Evolutionary conservation across 2,797 vertebrate genomes (phyloP).

Genomic region (Ciconia nigra): DNA sequence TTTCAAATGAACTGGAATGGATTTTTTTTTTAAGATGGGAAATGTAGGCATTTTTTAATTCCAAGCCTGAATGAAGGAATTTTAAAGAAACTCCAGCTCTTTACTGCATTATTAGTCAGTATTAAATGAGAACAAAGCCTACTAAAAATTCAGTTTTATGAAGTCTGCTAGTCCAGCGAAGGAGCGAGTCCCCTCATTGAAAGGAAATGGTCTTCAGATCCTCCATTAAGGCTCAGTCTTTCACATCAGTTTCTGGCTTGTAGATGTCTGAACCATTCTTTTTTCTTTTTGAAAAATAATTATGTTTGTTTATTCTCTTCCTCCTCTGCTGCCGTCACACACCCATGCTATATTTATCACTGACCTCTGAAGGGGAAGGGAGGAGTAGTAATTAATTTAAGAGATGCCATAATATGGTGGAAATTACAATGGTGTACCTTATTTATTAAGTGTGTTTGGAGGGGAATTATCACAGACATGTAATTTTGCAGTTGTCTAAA

Average conservation of each 20-base stretch:
- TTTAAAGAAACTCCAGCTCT: neutral
- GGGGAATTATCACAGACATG: neutral
- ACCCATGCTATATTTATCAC: neutral
- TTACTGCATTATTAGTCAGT: neutral
- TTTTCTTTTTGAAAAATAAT: neutral
- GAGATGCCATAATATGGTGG: neutral
- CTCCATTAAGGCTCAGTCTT: neutral
- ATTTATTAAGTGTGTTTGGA: neutral
- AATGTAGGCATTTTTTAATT: neutral
- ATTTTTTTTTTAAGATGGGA: neutral
- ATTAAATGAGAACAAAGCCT: neutral
- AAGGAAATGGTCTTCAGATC: neutral
- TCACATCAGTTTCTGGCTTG: neutral
- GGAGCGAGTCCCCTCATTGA: neutral
- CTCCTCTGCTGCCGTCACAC: neutral
- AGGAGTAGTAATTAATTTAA: neutral
- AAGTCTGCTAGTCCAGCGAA: neutral
- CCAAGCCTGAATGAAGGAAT: neutral
- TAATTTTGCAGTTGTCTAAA: neutral
- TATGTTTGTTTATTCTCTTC: neutral
- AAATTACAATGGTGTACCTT: neutral
- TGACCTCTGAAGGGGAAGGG: neutral
- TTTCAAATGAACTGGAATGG: neutral
- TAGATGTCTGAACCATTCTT: neutral
- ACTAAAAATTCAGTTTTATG: neutral